Base-by-base conservation (phyloP, 2,797 vertebrate genomes). In the Tarsius wallacei region DNA sequence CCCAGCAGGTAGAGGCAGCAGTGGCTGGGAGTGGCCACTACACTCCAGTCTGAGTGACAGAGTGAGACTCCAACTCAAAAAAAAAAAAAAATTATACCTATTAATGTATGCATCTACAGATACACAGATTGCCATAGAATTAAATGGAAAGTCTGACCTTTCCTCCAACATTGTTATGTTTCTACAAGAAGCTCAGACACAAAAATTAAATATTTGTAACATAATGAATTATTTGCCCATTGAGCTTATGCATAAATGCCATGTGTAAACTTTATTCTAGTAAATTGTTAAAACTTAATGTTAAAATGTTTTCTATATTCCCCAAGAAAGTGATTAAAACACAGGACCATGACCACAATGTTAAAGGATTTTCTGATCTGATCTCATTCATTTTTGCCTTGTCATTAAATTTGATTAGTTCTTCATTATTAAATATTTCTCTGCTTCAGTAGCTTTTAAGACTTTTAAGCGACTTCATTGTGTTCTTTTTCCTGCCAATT, bases 221-320 rank as follows among this genome's bases (percentile, higher is more conserved):
- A 55, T n/a, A 74, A 55, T 24, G 2, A 88, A 71, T 88, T 83
- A 8, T 68, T 92, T 94, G 36, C 36, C 13, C 13, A 47, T 73
- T 91, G 19, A 63, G 6, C 15, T 87, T 91, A 74, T 59, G 36
- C 84, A 78, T 81, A 89, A 91, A 80, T 78, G 84, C 3, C 12
- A 22, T 33, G 2, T 42, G 42, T 87, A 80, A 82, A 80, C 2
- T 83, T 42, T 28, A 78, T 89, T 94, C 21, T 86, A 64, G 4
- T 53, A 42, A 86, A 59, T 16, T 80, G 6, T 78, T 68, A 85
- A 87, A 78, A 78, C 53, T 42, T 42, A 42, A 42, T 42, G 42
- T 42, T 31, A 31, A 89, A 28, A 10, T 80, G 7, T 73, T 88
- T 93, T 90, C 21, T 70, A 28, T 36, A 59, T 71, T 90, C 24